Conservation (phyloP, 64 coral and sea anemone species). For the Actinia tenebrosa region DNA sequence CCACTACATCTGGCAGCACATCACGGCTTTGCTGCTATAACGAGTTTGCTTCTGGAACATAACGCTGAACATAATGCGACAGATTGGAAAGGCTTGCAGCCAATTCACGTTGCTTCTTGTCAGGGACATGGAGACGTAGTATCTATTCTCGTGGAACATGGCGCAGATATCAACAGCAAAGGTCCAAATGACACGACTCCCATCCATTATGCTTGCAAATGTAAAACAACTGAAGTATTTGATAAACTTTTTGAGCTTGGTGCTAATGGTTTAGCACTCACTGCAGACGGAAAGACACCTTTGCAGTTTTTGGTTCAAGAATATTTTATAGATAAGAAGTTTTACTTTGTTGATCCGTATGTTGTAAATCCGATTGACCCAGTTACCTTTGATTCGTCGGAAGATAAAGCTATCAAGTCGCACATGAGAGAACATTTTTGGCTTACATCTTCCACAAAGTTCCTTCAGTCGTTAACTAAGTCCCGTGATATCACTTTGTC, state of each 20-base stretch:
- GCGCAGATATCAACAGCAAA: constrained; percentile 21
- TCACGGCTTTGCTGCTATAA: constrained; percentile 27
- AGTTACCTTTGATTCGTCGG: not conserved
- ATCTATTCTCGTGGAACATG: not conserved
- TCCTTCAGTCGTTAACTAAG: not conserved
- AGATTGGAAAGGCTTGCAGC: constrained; percentile 38
- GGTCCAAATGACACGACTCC: constrained; percentile 48
- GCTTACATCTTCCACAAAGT: not conserved
- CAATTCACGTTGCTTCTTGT: constrained; percentile 65
- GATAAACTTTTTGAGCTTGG: constrained; percentile 8
- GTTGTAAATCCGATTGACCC: not conserved
- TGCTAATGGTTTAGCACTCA: not conserved
- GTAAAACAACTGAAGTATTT: constrained; percentile 16
- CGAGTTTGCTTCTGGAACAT: constrained; percentile 18
- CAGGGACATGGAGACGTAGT: constrained; percentile 13
- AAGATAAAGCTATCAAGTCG: not conserved
- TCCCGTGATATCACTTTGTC: not conserved
- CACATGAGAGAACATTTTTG: not conserved
- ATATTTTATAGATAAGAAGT: not conserved
- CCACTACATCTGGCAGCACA: constrained; percentile 48
- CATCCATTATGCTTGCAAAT: constrained; percentile 46
- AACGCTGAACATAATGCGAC: constrained; percentile 3
- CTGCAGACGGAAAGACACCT: not conserved
- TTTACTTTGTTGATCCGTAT: constrained; percentile 6
- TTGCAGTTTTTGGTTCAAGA: not conserved